These are phyloP conservation scores for Sinocyclocheilus rhinocerous DNA, from an alignment of 2,113 vertebrate species.

Conservation along the genomic window DNA sequence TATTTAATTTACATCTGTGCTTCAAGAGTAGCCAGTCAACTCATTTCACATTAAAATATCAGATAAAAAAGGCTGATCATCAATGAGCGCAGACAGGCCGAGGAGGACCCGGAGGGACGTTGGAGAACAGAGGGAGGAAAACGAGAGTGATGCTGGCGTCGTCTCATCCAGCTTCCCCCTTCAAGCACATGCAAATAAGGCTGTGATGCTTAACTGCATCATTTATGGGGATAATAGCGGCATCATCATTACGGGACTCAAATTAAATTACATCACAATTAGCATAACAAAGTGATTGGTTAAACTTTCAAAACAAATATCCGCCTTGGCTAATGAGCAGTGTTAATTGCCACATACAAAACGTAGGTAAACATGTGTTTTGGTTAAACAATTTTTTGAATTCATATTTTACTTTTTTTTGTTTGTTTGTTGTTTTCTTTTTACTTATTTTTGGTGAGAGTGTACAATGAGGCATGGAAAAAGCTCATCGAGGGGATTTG, in stretches of 20 bases:
- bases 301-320: constrained; percentile 99
- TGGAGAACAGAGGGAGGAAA: constrained; percentile 87
- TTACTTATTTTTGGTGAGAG: constrained; percentile 24
- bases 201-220: constrained; percentile 99
- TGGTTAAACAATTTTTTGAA: constrained; percentile 85
- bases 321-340: constrained; percentile 95
- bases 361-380: constrained; percentile 97
- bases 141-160: constrained; percentile 87
- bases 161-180: constrained; percentile 85
- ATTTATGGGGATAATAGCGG: constrained; percentile 99
- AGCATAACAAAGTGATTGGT: constrained; percentile 99
- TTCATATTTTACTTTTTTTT: constrained; percentile 48
- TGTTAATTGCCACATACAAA: constrained; percentile 99
- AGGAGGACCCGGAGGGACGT: constrained; percentile 93
- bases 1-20: constrained; percentile 86
- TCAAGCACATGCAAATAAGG: constrained; percentile 99
- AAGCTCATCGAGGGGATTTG: constrained; percentile 90
- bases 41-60: constrained; percentile 80
- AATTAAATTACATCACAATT: constrained; percentile 99
- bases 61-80: constrained; percentile 96
- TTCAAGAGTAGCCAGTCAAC: constrained; percentile 84
- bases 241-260: constrained; percentile 99
- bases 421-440: constrained; percentile 70
- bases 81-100: constrained; percentile 89
- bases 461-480: constrained; percentile 68